phyloP scores from a whole-genome alignment of 2,888 invertebrate species.

The Watsonalla binaria region DNA sequence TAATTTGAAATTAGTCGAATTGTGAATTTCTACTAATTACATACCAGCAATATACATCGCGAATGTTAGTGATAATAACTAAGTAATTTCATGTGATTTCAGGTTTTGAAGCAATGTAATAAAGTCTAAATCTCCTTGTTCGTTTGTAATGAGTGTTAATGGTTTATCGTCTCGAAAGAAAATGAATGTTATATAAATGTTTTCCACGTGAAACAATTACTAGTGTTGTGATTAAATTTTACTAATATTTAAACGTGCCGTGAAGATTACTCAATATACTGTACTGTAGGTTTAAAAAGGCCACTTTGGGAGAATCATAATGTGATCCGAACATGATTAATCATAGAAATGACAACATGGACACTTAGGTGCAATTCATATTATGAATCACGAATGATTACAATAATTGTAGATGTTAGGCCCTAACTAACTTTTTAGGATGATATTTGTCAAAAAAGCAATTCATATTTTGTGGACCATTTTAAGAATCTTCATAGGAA shows the following conservation, averaged over 20 bases:
- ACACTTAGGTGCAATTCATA: too few species aligned
- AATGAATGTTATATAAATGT: slow-evolving; percentile 1
- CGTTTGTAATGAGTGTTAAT: not conserved
- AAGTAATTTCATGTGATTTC: slow-evolving; percentile 33
- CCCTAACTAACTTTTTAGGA: too few species aligned
- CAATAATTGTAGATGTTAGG: too few species aligned
- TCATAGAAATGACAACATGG: too few species aligned
- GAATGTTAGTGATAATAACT: slow-evolving; percentile 27
- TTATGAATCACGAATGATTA: too few species aligned
- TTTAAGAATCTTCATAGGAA: too few species aligned
- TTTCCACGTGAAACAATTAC: slow-evolving; percentile 1
- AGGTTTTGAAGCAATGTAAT: slow-evolving; percentile 22
- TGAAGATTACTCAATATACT: slow-evolving; percentile 12
- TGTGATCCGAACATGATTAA: too few species aligned
- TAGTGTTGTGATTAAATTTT: slow-evolving; percentile 4
- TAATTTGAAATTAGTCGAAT: slow-evolving; percentile 40
- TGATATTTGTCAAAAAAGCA: too few species aligned
- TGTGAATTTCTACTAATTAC: slow-evolving; percentile 21
- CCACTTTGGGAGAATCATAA: too few species aligned
- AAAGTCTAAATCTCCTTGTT: slow-evolving; percentile 7
- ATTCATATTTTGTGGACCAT: too few species aligned
- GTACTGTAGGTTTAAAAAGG: too few species aligned
- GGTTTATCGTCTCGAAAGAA: not conserved
- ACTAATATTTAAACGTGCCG: not conserved
- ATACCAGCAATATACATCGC: slow-evolving; percentile 26